Evolutionary conservation across 2,113 vertebrate species (phyloP).

Genomic region (Tamias sibiricus): DNA sequence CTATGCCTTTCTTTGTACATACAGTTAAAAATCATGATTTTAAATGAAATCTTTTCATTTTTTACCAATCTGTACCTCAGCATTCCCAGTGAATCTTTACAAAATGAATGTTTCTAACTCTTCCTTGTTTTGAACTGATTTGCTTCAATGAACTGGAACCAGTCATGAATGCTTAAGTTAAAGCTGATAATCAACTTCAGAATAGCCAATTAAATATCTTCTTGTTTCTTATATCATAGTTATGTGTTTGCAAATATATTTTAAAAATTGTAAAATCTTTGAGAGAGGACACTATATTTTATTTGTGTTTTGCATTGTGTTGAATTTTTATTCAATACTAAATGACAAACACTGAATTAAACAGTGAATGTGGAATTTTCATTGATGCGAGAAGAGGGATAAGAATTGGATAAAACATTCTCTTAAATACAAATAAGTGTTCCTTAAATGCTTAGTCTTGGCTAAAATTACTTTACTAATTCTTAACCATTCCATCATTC

Average conservation of each 20-base stretch:
- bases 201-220: background rate
- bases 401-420: background rate
- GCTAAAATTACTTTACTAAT: background rate
- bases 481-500: background rate
- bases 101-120: background rate
- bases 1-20: background rate
- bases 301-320: background rate
- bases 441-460: background rate
- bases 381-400: background rate
- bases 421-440: background rate
- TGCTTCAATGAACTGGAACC: background rate
- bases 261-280: background rate
- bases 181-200: background rate
- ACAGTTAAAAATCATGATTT: background rate
- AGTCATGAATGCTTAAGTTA: background rate
- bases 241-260: background rate
- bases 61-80: background rate
- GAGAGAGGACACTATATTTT: background rate
- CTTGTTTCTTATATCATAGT: background rate
- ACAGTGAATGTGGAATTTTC: conserved; percentile 4
- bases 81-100: background rate
- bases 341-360: conserved; percentile 44
- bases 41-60: background rate
- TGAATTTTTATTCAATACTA: conserved; percentile 18
- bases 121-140: background rate